Evolutionary conservation across 2,113 vertebrate species (phyloP).

Genomic region (Rhipidura dahli): DNA sequence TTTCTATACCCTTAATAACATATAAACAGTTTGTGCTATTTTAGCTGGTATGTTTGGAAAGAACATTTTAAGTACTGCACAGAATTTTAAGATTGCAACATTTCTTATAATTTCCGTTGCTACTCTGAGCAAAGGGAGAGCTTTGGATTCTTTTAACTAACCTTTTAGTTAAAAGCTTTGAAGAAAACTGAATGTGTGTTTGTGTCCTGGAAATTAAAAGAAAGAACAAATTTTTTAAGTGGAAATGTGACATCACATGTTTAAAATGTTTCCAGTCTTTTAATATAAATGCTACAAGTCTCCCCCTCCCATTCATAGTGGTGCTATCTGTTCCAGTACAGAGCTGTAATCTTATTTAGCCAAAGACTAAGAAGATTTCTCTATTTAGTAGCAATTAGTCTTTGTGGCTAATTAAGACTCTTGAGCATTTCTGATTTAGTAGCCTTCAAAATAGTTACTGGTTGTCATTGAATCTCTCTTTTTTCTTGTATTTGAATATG

Average conservation of each 20-base stretch:
- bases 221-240: not conserved
- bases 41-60: not conserved
- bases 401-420: not conserved
- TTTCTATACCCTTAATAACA: not conserved
- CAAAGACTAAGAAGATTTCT: not conserved
- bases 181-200: not conserved
- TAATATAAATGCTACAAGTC: not conserved
- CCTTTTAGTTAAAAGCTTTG: not conserved
- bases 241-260: not conserved
- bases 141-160: not conserved
- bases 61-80: not conserved
- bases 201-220: not conserved
- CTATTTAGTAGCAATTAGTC: constrained; percentile 8
- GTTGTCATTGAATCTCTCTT: not conserved
- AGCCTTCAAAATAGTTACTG: not conserved
- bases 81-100: not conserved
- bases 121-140: not conserved
- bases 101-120: not conserved
- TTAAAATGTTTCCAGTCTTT: not conserved
- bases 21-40: not conserved
- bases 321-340: not conserved
- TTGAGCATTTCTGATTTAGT: not conserved
- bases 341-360: not conserved
- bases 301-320: not conserved
- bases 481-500: not conserved